Evolutionary conservation across 2,797 vertebrate genomes (phyloP), one percentile per base, ranked within the genome.

Genomic region (Enteromius afrohamiltoni): DNA sequence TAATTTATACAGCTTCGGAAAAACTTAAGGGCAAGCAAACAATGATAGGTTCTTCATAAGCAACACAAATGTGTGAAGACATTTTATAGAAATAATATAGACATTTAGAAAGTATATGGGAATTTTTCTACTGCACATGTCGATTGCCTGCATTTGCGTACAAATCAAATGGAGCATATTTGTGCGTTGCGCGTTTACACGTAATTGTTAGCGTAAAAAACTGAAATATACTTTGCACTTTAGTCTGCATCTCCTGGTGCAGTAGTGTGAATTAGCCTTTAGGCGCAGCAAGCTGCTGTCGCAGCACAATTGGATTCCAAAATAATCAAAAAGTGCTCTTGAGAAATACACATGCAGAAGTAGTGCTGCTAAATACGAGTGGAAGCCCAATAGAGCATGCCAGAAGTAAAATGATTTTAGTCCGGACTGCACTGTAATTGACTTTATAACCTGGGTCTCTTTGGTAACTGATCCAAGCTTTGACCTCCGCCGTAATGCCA

Each of bases 401-500:
- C 65, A 67, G 77, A 85, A 77, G 80, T 69, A 74, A 83, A 88
- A 85, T 83, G 71, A 86, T 70, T 60, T 86, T 69, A 70, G 53
- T 67, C 68, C 51, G 60, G 55, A 82, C 76, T 86, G 83, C 81
- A 64, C 40, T 73, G 73, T 71, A 75, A 88, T 83, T 88, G 87
- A 83, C 83, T 87, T 80, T 37, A 58, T 58, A 71, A 85, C 79
- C 81, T 77, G 64, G 70, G 16, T 16, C 78, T 87, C 69, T 71
- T 86, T 55, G 13, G 23, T 26, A 68, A 75, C 70, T 69, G 77
- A 78, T 62, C 42, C 26, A 64, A 68, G 75, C 87, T 81, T 83
- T 78, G 80, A 85, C 85, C 83, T 88, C 79, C 9, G 14, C 68
- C 37, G 47, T 79, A 84, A 79, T 40, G 64, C 68, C 85, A 68